phyloP scores from a whole-genome alignment of 2,888 invertebrate genomes.

The Phlogophora meticulosa region DNA sequence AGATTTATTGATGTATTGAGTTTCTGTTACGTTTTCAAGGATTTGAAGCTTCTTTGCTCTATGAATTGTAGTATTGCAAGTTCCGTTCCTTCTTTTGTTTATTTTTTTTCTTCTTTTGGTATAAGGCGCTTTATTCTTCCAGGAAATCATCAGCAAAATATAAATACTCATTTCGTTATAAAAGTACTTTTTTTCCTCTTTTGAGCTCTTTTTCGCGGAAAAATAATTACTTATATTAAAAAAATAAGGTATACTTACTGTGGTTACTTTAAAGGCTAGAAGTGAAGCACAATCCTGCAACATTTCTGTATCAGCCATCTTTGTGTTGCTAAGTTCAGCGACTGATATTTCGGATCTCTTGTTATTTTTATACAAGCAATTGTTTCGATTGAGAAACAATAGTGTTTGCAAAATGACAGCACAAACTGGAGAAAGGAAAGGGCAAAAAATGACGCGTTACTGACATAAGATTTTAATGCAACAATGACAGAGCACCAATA shows the following conservation, averaged over 20 bases:
- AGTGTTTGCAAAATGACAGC: slow-evolving; percentile 55
- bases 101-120: neutral
- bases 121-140: neutral
- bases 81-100: neutral
- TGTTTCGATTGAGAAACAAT: slow-evolving; percentile 64
- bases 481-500: slow-evolving; percentile 19
- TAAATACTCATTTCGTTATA: neutral
- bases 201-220: neutral
- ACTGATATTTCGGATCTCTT: slow-evolving; percentile 43
- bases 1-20: no score
- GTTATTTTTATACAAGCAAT: slow-evolving; percentile 58
- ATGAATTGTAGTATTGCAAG: no score
- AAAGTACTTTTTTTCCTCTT: neutral
- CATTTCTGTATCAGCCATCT: slow-evolving; percentile 42
- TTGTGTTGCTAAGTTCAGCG: slow-evolving; percentile 40
- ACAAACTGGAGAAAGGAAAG: slow-evolving; percentile 47
- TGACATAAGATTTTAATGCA: slow-evolving; percentile 36
- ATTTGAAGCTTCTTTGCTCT: neutral
- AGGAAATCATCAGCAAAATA: neutral
- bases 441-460: slow-evolving; percentile 9
- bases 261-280: neutral
- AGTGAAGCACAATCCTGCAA: slow-evolving; percentile 21
- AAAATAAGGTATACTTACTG: no score
- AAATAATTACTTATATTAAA: slow-evolving; percentile 12
- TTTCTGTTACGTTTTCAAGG: slow-evolving; percentile 15